These are phyloP conservation scores for Allolobophora icterica DNA, from an alignment of 2,888 invertebrate species.

Conservation along the genomic window DNA sequence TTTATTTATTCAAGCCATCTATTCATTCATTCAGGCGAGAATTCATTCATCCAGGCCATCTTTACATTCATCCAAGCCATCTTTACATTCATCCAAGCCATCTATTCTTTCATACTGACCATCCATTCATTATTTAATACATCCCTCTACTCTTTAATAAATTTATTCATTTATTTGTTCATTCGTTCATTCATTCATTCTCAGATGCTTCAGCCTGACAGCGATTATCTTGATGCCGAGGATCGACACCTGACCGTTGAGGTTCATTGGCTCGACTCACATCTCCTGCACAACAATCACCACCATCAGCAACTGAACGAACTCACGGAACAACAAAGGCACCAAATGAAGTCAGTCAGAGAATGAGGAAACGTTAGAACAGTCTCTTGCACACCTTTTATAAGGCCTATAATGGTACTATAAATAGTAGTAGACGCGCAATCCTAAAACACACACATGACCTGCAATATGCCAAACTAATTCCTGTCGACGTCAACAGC, in stretches of 20 bases:
- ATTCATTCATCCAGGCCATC: background rate
- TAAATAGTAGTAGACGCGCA: no score
- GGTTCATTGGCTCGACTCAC: conserved; percentile 20
- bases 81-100: no score
- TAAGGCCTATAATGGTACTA: no score
- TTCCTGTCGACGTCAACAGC: no score
- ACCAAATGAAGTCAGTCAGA: conserved; percentile 19
- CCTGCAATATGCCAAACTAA: no score
- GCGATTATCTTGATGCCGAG: background rate
- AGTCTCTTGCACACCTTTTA: no score
- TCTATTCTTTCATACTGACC: background rate
- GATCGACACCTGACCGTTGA: conserved; percentile 6
- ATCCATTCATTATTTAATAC: no score
- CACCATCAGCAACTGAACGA: background rate
- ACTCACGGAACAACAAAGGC: background rate
- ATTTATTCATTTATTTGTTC: background rate
- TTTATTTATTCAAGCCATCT: background rate
- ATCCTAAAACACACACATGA: no score
- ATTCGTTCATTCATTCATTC: background rate
- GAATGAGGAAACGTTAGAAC: no score
- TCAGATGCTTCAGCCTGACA: background rate
- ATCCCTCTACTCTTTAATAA: no score
- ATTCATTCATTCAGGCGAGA: background rate
- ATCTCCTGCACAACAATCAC: background rate
- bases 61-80: no score